Base-by-base conservation (phyloP, 2,888 invertebrate genomes). In the Chelonus formosanus region DNA sequence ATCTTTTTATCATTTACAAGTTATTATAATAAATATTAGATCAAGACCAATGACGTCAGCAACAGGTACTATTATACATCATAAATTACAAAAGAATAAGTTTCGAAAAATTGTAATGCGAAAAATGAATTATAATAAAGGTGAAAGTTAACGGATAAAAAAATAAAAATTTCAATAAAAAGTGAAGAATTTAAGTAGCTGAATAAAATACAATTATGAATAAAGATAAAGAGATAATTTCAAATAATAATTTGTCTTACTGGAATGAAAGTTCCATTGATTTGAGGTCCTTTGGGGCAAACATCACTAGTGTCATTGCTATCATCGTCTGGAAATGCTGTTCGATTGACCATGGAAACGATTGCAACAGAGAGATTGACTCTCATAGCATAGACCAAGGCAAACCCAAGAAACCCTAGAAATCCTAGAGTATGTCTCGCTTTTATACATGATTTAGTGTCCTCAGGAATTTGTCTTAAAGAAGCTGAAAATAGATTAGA, bases 331-430 rank as follows among this genome's bases (percentile, higher is more conserved):
- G 90, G 88, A 64, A 87, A 85, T 1, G 89, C 88, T 2, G 92
- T 91, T 62, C 89, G 88, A 81, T 94, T 94, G 48, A 94, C 93
- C 97, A 97, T 98, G 40, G 96, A 95, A 40, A 97, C 96, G 78
- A 97, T 95, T 45, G 97, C 96, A 32, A 97, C 94, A 0, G 96
- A 96, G 43, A 97, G 87, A 84, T 95, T 95, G 0, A 95, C 95
- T 67, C 95, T 87, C 92, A 95, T 93, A 0, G 95, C 94, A 84
- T 96, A 96, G 3, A 95, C 93, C 80, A 94, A 91, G 67, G 93
- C 93, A 81, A 95, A 95, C 8, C 95, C 96, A 59, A 95, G 86
- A 80, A 96, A 96, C 10, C 94, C 94, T 86, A 95, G 87, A 57
- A 95, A 87, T 0, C 94, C 94, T 65, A 96, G 87, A 3, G 93